phyloP scores from a whole-genome alignment of 2,888 invertebrate genomes.

The Eledona agricola region DNA sequence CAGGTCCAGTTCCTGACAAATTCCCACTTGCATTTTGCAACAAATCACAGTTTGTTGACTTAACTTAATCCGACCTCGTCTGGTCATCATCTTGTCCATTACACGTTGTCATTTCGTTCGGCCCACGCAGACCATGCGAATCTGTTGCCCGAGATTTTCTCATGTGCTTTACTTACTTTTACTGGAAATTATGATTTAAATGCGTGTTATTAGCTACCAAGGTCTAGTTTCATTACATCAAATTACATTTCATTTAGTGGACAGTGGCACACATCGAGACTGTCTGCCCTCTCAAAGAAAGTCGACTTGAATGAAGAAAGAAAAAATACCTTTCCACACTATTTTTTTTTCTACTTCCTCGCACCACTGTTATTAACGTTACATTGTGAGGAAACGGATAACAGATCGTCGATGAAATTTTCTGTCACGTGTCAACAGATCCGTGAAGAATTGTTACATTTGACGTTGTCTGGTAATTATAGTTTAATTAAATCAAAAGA shows the following conservation, averaged over 20 bases:
- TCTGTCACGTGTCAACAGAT: slow-evolving; percentile 4
- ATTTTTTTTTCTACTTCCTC: slow-evolving; percentile 19
- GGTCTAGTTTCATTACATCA: slow-evolving; percentile 51
- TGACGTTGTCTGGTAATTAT: slow-evolving; percentile 20
- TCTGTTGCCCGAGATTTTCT: slow-evolving; percentile 59
- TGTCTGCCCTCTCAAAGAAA: slow-evolving; percentile 17
- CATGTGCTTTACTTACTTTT: slow-evolving; percentile 59
- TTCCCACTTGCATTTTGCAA: slow-evolving; percentile 5
- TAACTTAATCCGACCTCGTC: slow-evolving; percentile 41
- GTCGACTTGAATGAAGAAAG: too few species aligned
- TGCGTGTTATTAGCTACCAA: slow-evolving; percentile 54
- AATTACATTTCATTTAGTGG: slow-evolving; percentile 50
- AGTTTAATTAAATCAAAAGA: slow-evolving; percentile 26
- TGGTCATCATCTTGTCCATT: slow-evolving; percentile 44
- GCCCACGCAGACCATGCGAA: slow-evolving; percentile 61
- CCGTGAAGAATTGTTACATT: slow-evolving; percentile 10
- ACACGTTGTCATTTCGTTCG: slow-evolving; percentile 45
- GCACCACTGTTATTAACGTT: slow-evolving; percentile 7
- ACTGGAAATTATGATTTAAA: slow-evolving; percentile 55
- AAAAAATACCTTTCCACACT: slow-evolving; percentile 4
- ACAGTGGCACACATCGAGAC: slow-evolving; percentile 34
- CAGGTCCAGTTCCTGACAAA: not conserved
- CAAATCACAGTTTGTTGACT: slow-evolving; percentile 39
- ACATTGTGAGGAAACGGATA: slow-evolving; percentile 1
- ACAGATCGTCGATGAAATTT: slow-evolving; percentile 22